Conservation (phyloP, 2,113 vertebrate genomes). For the Hemicordylus capensis region DNA sequence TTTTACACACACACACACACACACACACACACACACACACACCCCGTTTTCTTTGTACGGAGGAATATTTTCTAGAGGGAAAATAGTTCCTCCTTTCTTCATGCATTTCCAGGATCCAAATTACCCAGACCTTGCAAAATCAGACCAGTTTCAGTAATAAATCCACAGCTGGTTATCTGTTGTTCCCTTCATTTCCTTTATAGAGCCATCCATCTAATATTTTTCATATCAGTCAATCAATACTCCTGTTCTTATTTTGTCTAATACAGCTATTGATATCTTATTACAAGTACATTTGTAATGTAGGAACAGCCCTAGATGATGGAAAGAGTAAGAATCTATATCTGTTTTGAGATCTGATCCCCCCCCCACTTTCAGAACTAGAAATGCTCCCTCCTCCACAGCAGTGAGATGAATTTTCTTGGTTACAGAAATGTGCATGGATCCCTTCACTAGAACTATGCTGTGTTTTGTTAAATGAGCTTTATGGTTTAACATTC, state of each 20-base stretch:
- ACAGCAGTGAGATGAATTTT: conserved; percentile 16
- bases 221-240: conserved; percentile 49
- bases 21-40: neutral
- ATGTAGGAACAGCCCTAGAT: neutral
- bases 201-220: conserved; percentile 39
- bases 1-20: neutral
- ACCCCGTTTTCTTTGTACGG: conserved; percentile 3
- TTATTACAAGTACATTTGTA: conserved; percentile 17
- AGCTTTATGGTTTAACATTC: neutral
- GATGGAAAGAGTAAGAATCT: conserved; percentile 9
- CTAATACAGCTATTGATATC: conserved; percentile 21
- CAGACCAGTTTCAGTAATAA: conserved; percentile 59
- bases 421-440: conserved; percentile 37
- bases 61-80: conserved; percentile 49
- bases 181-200: conserved; percentile 42
- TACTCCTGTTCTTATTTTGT: conserved; percentile 16
- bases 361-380: neutral
- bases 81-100: conserved; percentile 36
- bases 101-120: conserved; percentile 38
- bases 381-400: neutral
- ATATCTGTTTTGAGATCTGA: neutral
- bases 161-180: conserved; percentile 46
- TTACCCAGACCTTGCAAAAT: conserved; percentile 52
- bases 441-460: neutral
- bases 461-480: conserved; percentile 20